A percentile compares a stretch with the other conserved stretches of the same genome.
These are phyloP conservation scores for Myoxocephalus aenaeus DNA, from an alignment of 2,797 vertebrate species.

Conservation along the genomic window DNA sequence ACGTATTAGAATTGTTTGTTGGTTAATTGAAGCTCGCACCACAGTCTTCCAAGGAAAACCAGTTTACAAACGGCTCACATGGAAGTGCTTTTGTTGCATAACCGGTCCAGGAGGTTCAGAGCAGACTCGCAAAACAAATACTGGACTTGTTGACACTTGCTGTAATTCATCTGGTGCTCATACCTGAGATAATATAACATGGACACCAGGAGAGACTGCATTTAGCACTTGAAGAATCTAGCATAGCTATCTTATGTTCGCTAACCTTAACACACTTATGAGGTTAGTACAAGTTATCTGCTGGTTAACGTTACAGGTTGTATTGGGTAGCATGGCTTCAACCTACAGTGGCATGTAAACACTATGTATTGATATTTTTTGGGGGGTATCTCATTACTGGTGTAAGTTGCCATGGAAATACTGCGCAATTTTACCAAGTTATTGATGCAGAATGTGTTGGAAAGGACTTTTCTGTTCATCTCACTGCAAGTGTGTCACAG, in stretches of 20 bases:
- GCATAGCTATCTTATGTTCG: not conserved
- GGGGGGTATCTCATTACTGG: not conserved
- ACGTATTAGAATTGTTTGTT: not conserved
- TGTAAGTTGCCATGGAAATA: conserved; percentile 4
- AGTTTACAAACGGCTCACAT: conserved; percentile 20
- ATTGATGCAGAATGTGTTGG: not conserved
- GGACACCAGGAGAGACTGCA: not conserved
- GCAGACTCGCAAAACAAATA: conserved; percentile 10
- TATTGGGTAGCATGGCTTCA: too few species aligned
- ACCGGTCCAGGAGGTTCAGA: conserved; percentile 11
- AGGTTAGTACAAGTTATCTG: not conserved
- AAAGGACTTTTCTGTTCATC: not conserved
- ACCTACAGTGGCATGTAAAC: too few species aligned
- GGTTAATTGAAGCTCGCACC: not conserved
- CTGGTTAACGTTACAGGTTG: not conserved
- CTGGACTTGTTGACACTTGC: conserved; percentile 7
- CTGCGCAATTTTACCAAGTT: not conserved
- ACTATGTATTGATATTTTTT: too few species aligned
- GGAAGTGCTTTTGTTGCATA: conserved; percentile 6
- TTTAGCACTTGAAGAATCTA: not conserved
- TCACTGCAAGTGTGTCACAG: not conserved
- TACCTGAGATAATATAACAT: not conserved
- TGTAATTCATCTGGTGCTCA: not conserved
- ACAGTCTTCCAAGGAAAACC: conserved; percentile 7
- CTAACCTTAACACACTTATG: not conserved